phyloP scores from a whole-genome alignment of 2,797 vertebrate species.

The Falco naumanni region DNA sequence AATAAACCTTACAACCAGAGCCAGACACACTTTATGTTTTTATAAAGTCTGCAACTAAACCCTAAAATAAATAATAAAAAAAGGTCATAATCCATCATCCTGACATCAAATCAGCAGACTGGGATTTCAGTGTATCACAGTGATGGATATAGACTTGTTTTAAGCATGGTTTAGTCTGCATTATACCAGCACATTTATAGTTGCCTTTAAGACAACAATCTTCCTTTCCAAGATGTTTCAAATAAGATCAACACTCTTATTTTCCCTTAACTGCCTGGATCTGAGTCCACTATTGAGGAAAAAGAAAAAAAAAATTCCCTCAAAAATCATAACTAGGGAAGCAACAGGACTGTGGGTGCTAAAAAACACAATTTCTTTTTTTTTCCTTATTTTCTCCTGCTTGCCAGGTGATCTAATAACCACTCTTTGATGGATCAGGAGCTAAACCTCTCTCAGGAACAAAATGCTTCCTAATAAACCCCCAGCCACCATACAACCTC shows the following conservation, averaged over 20 bases:
- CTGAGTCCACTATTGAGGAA: not conserved
- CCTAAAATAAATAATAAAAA: slow-evolving; percentile 64
- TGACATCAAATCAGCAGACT: slow-evolving; percentile 68
- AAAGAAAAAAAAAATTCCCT: not conserved
- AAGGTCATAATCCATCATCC: slow-evolving; percentile 62
- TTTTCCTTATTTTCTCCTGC: not conserved
- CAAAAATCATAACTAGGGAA: not conserved
- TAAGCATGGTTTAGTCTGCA: slow-evolving; percentile 56
- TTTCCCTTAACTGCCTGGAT: not conserved
- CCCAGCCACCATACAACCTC: not conserved
- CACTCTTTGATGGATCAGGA: not conserved
- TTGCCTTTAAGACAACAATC: slow-evolving; percentile 8
- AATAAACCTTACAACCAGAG: not conserved
- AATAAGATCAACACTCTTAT: not conserved
- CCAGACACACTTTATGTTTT: slow-evolving; percentile 31
- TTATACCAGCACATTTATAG: slow-evolving; percentile 33
- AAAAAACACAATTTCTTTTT: not conserved
- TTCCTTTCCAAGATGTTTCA: slow-evolving; percentile 9
- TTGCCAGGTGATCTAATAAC: not conserved
- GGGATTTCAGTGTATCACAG: slow-evolving; percentile 55
- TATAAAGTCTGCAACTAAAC: slow-evolving; percentile 56
- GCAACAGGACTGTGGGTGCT: not conserved
- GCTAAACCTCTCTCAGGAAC: not conserved
- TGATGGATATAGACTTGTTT: slow-evolving; percentile 60
- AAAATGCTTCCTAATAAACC: not conserved